Evolutionary conservation across 2,888 invertebrate species (phyloP).

Genomic region (Agrochola circellaris): DNA sequence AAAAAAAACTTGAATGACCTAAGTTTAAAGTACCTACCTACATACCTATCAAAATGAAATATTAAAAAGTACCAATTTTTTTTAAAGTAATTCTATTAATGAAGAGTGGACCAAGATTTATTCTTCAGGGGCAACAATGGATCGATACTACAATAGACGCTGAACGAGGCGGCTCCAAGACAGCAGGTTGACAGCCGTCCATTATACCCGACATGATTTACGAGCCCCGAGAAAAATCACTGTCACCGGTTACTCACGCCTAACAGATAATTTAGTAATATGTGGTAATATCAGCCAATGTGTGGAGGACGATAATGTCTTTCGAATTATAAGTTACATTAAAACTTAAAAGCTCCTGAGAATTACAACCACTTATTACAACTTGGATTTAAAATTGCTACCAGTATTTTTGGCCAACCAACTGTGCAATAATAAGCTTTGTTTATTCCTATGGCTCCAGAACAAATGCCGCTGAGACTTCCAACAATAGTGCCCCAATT

Average conservation of each 20-base stretch:
- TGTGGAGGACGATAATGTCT: conserved; percentile 16
- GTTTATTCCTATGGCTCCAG: conserved; percentile 8
- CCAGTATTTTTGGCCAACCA: neutral
- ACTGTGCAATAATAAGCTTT: conserved; percentile 7
- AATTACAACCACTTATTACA: neutral
- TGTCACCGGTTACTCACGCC: conserved; percentile 48
- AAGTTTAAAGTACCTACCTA: neutral
- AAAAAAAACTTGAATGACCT: neutral
- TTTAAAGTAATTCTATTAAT: conserved; percentile 22
- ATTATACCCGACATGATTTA: conserved; percentile 75
- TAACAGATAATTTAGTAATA: conserved; percentile 51
- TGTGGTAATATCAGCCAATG: conserved; percentile 27
- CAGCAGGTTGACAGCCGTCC: conserved; percentile 74
- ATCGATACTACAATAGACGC: conserved; percentile 65
- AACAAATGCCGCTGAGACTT: conserved; percentile 18
- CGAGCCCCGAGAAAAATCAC: conserved; percentile 68
- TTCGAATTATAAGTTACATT: conserved; percentile 8
- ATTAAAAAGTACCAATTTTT: neutral
- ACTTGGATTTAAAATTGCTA: conserved; percentile 1
- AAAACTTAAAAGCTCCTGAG: neutral
- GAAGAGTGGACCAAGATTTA: conserved; percentile 56
- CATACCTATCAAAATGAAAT: neutral
- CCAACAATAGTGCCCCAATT: conserved; percentile 40
- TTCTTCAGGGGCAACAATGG: conserved; percentile 67
- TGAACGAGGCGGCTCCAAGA: conserved; percentile 58